phyloP scores from a whole-genome alignment of 2,888 invertebrate species.

The Standfussiana lucernea region DNA sequence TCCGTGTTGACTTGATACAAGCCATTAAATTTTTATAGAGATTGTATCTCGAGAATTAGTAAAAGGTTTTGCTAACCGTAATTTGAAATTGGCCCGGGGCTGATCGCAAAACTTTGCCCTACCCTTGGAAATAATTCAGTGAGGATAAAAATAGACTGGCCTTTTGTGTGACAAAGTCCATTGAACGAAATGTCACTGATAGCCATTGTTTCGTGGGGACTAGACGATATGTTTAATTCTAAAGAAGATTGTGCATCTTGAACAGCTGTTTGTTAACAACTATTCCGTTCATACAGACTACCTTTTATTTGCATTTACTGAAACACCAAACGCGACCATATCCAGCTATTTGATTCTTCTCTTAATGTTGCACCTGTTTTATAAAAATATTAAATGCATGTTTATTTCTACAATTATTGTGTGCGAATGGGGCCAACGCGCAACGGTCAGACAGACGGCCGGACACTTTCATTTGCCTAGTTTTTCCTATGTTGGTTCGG shows the following conservation, averaged over 20 bases:
- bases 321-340: background rate
- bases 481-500: background rate
- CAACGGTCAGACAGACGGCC: background rate
- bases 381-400: background rate
- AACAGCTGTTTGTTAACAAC: conserved; percentile 26
- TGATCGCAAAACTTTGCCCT: conserved; percentile 19
- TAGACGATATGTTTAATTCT: background rate
- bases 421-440: background rate
- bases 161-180: conserved; percentile 22
- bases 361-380: background rate
- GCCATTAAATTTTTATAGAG: conserved; percentile 14
- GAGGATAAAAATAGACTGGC: conserved; percentile 33
- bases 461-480: background rate
- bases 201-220: conserved; percentile 20
- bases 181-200: conserved; percentile 26
- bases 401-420: background rate
- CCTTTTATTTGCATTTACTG: background rate
- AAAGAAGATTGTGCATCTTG: conserved; percentile 18
- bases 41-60: conserved; percentile 35
- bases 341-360: background rate
- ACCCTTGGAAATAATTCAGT: conserved; percentile 36
- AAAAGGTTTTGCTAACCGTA: conserved; percentile 35
- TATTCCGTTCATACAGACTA: background rate
- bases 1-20: conserved; percentile 22
- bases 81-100: conserved; percentile 24